Evolutionary conservation across 1,140 invertebrate genomes (phyloP).

Genomic region (Bombus picipes): DNA sequence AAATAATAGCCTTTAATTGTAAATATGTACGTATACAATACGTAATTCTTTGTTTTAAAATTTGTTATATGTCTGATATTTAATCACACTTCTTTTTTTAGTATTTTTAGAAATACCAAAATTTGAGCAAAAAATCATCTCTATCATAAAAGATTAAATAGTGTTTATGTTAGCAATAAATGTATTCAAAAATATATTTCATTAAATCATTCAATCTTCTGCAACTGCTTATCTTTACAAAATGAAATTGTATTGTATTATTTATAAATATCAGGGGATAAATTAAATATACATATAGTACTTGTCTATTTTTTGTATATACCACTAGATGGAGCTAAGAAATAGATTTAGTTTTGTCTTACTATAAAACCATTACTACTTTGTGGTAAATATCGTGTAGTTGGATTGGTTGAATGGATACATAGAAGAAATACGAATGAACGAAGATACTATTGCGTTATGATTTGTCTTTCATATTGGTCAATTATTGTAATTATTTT

Average conservation of each 20-base stretch:
- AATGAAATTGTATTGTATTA: not conserved
- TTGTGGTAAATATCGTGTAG: not conserved
- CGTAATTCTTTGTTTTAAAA: not conserved
- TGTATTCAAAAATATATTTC: not conserved
- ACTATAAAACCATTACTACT: not conserved
- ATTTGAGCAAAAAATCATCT: not conserved
- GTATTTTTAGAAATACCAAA: not conserved
- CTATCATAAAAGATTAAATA: not conserved
- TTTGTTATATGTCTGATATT: not conserved
- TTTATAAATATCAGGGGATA: not conserved
- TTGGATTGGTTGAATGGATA: not conserved
- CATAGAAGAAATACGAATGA: conserved; percentile 28
- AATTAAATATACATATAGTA: no score
- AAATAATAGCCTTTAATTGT: not conserved
- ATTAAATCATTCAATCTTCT: not conserved
- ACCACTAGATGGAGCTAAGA: not conserved
- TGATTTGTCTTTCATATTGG: not conserved
- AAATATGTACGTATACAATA: not conserved
- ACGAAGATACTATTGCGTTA: not conserved
- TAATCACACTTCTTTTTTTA: not conserved
- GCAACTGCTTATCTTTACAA: not conserved
- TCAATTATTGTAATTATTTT: not conserved
- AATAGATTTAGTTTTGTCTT: not conserved
- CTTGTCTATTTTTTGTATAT: not conserved
- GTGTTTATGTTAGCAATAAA: not conserved